Base-by-base conservation (phyloP, 1,140 invertebrate genomes). In the Drosophila repleta region DNA sequence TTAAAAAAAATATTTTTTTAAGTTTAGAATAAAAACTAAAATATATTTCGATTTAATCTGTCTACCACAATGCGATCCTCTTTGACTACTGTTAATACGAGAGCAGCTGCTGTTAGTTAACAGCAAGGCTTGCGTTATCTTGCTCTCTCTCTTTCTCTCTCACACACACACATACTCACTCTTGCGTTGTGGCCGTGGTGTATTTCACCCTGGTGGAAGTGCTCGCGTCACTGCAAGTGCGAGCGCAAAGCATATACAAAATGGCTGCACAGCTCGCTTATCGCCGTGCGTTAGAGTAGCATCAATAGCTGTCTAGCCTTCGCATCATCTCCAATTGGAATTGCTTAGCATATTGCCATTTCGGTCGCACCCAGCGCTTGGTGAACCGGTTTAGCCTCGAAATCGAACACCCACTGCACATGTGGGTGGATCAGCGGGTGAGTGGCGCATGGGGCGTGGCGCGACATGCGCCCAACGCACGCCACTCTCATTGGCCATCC, bases 281-380 rank as follows among this genome's bases (percentile, higher is more conserved):
- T 4, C 15, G 15, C 18, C 8, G 6, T n/a, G 20, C 1, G 76
- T 45, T 7, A 63, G 76, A 88, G 32, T 5, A 62, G 70, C 11
- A 37, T 49, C 13, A 73, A 58, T 41, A 48, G 51, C 46, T 35
- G 13, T 17, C 10, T 3, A 32, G 15, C 5, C 5, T 24, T 4
- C 41, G 13, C 8, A 0, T 6, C 21, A 82, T 1, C n/a, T 87
- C 83, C 83, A 88, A 82, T 87, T 79, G 79, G 79, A 87, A 79
- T 62, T 45, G 1, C 0, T 48, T 20, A 21, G n/a, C 35, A 18
- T 71, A 56, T 60, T 48, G 56, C 61, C 61, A 51, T 65, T 61
- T 18, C 73, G 66, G 7, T 74, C 67, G 21, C 10, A 26, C 48
- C 32, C 10, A 20, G 13, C 10, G 29, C 55, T 1, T 15, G 5